Conservation (phyloP, 2,797 vertebrate species). For the Pseudopleuronectes americanus region DNA sequence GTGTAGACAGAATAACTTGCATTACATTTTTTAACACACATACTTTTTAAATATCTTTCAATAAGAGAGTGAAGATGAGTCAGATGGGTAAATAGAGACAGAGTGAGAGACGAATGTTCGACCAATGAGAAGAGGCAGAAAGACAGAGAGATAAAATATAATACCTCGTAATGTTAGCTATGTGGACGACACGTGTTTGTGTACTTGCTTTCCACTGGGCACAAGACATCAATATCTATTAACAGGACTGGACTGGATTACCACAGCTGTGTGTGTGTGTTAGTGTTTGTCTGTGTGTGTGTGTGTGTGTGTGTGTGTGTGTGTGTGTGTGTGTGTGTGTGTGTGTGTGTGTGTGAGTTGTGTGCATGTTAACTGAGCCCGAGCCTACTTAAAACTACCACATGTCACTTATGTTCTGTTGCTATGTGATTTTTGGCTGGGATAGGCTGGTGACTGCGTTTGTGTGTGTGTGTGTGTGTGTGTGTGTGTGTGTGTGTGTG, state of each 20-base stretch:
- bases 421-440: slow-evolving; percentile 69
- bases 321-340: slow-evolving; percentile 33
- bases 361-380: slow-evolving; percentile 56
- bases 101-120: slow-evolving; percentile 17
- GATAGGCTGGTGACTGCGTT: slow-evolving; percentile 11
- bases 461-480: background rate
- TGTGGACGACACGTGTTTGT: slow-evolving; percentile 73
- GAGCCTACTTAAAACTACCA: slow-evolving; percentile 67
- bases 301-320: background rate
- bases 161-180: slow-evolving; percentile 72
- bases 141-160: slow-evolving; percentile 56
- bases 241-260: slow-evolving; percentile 63
- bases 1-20: too few species aligned
- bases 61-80: background rate
- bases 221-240: slow-evolving; percentile 67
- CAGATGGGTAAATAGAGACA: slow-evolving; percentile 9
- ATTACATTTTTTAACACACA: too few species aligned
- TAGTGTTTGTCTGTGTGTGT: slow-evolving; percentile 12
- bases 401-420: slow-evolving; percentile 72
- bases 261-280: slow-evolving; percentile 63
- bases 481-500: slow-evolving; percentile 30
- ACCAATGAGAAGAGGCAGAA: slow-evolving; percentile 37
- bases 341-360: slow-evolving; percentile 19
- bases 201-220: slow-evolving; percentile 71
- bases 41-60: background rate